Evolutionary conservation across 2,797 vertebrate genomes (phyloP).

Genomic region (Pachyuromys duprasi): DNA sequence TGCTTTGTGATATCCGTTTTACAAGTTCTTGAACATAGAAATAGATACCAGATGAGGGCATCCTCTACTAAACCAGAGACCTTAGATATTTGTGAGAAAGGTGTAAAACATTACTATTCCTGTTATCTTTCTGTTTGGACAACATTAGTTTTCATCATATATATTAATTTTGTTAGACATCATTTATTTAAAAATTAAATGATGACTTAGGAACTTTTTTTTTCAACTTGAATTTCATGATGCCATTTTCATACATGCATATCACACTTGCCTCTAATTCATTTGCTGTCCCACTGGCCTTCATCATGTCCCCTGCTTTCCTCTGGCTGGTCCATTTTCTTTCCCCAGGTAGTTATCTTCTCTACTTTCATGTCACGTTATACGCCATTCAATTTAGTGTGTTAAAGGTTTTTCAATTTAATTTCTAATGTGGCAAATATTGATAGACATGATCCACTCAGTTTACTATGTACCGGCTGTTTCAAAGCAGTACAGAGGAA

Average conservation of each 20-base stretch:
- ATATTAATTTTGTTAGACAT: not conserved
- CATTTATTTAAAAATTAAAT: not conserved
- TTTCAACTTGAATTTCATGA: not conserved
- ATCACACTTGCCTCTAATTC: not conserved
- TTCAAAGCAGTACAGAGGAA: not conserved
- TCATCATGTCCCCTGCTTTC: not conserved
- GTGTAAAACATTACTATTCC: not conserved
- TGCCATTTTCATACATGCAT: not conserved
- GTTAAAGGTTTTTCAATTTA: not conserved
- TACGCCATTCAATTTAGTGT: not conserved
- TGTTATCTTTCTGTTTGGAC: not conserved
- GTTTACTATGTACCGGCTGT: not conserved
- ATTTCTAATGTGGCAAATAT: constrained; percentile 17
- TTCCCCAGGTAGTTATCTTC: not conserved
- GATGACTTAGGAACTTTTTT: not conserved
- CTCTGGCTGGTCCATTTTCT: not conserved
- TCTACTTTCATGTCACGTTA: not conserved
- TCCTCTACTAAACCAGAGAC: not conserved
- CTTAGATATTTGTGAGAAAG: not conserved
- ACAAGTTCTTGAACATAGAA: not conserved
- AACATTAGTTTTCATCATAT: not conserved
- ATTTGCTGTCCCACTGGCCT: not conserved
- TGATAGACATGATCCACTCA: not conserved
- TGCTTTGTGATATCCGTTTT: not conserved
- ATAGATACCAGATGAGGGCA: not conserved